phyloP scores from a whole-genome alignment of 2,888 invertebrate genomes.

The Caprella mutica region DNA sequence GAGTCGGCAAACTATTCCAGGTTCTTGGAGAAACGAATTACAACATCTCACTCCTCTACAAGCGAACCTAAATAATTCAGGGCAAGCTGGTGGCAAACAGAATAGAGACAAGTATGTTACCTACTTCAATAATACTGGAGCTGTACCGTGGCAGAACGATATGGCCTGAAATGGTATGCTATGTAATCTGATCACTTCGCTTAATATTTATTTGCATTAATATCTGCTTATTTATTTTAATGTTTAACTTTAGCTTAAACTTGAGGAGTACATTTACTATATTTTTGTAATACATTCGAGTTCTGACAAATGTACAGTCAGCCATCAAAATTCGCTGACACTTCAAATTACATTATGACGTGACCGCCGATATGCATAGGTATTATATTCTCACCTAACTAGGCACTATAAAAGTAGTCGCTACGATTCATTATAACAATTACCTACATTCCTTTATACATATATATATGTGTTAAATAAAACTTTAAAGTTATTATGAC shows the following conservation, averaged over 20 bases:
- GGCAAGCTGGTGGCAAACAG: slow-evolving; percentile 1
- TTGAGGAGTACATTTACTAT: slow-evolving; percentile 3
- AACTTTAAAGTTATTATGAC: neutral
- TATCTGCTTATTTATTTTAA: neutral
- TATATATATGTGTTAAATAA: slow-evolving; percentile 3
- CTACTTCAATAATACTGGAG: slow-evolving; percentile 6
- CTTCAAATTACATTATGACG: no score
- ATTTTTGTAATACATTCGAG: slow-evolving; percentile 2
- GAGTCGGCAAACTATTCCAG: slow-evolving; percentile 1
- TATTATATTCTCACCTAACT: no score
- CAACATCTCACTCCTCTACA: neutral
- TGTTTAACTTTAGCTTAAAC: slow-evolving; percentile 2
- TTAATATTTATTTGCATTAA: neutral
- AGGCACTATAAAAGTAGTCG: no score
- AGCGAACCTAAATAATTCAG: neutral
- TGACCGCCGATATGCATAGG: no score
- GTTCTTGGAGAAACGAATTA: slow-evolving; percentile 2
- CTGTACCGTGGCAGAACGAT: slow-evolving; percentile 10
- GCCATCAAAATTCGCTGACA: no score
- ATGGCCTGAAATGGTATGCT: slow-evolving; percentile 4
- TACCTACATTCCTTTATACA: neutral
- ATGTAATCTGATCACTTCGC: slow-evolving; percentile 1
- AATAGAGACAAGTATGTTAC: slow-evolving; percentile 9
- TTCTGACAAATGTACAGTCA: neutral
- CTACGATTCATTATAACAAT: neutral